Base-by-base conservation (phyloP, 2,113 vertebrate genomes). In the Gasterosteus aculeatus region DNA sequence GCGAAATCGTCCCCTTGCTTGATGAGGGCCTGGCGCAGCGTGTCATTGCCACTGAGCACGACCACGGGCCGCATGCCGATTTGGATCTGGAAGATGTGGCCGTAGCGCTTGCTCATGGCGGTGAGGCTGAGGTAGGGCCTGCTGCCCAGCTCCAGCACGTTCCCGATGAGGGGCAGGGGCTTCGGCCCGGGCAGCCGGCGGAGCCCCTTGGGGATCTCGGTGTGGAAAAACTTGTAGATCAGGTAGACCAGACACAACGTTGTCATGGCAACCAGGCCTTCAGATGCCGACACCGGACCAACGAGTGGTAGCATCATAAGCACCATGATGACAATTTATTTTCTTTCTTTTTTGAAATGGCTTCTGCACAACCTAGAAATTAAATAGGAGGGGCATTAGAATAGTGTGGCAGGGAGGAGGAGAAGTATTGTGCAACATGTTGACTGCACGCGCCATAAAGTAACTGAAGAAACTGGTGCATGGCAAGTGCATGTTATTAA, bases 1-100 rank as follows among this genome's bases (percentile, higher is more conserved):
- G 95, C 81, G 76, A 99, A 99, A 1, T 96, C 96, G 0, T 98
- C 96, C 0, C 93, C 97, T 81, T 98, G 95, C 72, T 89, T 94
- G 84, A 97, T 85, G 58, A 98, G 93, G 1, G 97, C 97, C 81
- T 97, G 96, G 5, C 67, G 87, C 51, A 98, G 78, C 18, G 93
- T 95, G 11, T 97, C 94, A 31, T 71, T 82, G 51, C 96, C 94
- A 0, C 95, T 96, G 66, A 99, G 90, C 77, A 99, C 96, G n/a
- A 98, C 84, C 19, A 99, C 96, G 0, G 96, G 96, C 0, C 94
- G 95, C 54, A 72, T 92, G 77, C 97, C 97, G 0, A 99, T 95
- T 74, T 90, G 94, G 62, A 99, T 88, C 93, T 96, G 92, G 86
- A 96, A 92, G 56, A 99, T 88, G 0, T 95, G 86, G 2, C 97